phyloP scores from a whole-genome alignment of 2,797 vertebrate species.

The Benthosema pterotum region DNA sequence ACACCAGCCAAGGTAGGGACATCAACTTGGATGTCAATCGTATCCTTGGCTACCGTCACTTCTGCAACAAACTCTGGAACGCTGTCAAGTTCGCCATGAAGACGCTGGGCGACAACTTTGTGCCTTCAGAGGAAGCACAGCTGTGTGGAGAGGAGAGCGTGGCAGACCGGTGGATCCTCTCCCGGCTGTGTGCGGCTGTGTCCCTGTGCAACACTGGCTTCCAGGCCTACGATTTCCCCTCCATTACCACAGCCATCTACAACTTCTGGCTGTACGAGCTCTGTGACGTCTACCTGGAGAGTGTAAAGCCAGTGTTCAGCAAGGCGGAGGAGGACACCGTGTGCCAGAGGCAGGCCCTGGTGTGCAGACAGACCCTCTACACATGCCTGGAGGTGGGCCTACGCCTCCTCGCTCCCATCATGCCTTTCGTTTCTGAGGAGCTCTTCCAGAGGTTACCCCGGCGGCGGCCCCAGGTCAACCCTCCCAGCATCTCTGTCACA shows the following conservation, averaged over 20 bases:
- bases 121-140: slow-evolving; percentile 60
- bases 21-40: slow-evolving; percentile 86
- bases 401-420: slow-evolving; percentile 81
- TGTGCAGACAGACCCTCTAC: slow-evolving; percentile 77
- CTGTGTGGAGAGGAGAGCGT: slow-evolving; percentile 66
- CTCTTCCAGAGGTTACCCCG: slow-evolving; percentile 83
- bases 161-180: too few relatives aligned
- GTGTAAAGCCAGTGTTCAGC: slow-evolving; percentile 64
- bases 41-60: slow-evolving; percentile 83
- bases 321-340: too few relatives aligned
- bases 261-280: slow-evolving; percentile 83
- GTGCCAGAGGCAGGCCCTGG: slow-evolving; percentile 34
- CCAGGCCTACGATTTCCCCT: slow-evolving; percentile 66
- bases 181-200: slow-evolving; percentile 72
- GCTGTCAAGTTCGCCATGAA: slow-evolving; percentile 82
- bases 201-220: slow-evolving; percentile 64
- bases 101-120: too few relatives aligned
- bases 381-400: slow-evolving; percentile 79
- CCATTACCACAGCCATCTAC: slow-evolving; percentile 67
- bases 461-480: slow-evolving; percentile 43
- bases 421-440: slow-evolving; percentile 84
- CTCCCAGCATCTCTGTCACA: slow-evolving; percentile 74
- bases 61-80: slow-evolving; percentile 88
- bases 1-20: slow-evolving; percentile 79
- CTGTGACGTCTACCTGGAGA: slow-evolving; percentile 75